A percentile compares a stretch with the other conserved stretches of the same genome.
phyloP scores from a whole-genome alignment of 2,797 vertebrate genomes.

The Centropyge bicolor region DNA sequence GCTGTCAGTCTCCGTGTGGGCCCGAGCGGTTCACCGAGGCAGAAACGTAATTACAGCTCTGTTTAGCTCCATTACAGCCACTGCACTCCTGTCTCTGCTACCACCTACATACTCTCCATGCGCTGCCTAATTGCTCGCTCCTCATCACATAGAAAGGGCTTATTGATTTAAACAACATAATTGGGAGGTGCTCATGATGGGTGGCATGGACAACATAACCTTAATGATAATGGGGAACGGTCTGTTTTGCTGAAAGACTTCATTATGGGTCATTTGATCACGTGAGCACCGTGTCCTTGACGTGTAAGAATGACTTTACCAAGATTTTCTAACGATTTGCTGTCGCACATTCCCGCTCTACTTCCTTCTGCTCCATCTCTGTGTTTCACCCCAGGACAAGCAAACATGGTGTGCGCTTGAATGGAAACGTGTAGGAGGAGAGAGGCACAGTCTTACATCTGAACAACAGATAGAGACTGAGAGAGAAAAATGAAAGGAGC shows the following conservation, averaged over 20 bases:
- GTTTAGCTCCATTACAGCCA: constrained; percentile 64
- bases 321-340: constrained; percentile 16
- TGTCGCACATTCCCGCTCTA: constrained; percentile 1
- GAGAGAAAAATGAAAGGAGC: constrained; percentile 6
- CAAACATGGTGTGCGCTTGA: constrained; percentile 26
- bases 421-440: constrained; percentile 42
- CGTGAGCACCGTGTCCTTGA: constrained; percentile 11
- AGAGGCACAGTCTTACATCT: not conserved
- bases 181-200: constrained; percentile 26
- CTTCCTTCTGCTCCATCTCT: not conserved
- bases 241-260: constrained; percentile 29
- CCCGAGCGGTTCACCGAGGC: not conserved
- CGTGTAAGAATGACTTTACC: constrained; percentile 9
- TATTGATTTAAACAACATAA: constrained; percentile 72
- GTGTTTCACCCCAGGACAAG: constrained; percentile 1
- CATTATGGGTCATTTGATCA: constrained; percentile 39
- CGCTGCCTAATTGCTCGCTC: constrained; percentile 49
- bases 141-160: constrained; percentile 48
- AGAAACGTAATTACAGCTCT: constrained; percentile 65
- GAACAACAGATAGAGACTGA: not conserved
- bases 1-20: constrained; percentile 22
- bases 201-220: constrained; percentile 13
- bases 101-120: constrained; percentile 60
- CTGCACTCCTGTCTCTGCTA: constrained; percentile 25
- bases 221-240: constrained; percentile 10